Base-by-base conservation (phyloP, 2,888 invertebrate genomes). In the Cistogaster globosa region DNA sequence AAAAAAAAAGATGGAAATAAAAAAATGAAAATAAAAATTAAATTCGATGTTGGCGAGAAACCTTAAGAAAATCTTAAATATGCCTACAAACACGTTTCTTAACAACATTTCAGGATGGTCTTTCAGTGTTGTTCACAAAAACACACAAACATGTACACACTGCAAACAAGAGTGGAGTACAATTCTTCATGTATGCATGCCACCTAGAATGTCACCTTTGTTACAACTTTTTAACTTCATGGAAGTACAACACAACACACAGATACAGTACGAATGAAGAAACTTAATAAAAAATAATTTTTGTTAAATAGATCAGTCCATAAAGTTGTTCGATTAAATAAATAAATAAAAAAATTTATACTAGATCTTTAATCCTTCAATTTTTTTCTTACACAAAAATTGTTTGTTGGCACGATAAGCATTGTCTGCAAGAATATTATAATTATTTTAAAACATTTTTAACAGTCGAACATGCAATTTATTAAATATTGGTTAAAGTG, bases 131-230 rank as follows among this genome's bases (percentile, higher is more conserved):
- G 42, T 38, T 22, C 26, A 75, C 38, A 75, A 16, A 55, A 18
- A 57, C 38, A n/a, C 14, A 18, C 38, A 51, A 1, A 45, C 48
- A 38, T n/a, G 22, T 14, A 7, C 45, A n/a, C 48, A 74, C 80
- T 42, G 53, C 75, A 42, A 62, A 69, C 71, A 62, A 68, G 72
- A 65, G 62, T 77, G 68, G 63, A 78, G 71, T 84, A 80, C 48
- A 77, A 86, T 84, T 78, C 80, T 53, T 83, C 80, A 75, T 83
- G 86, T 82, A 69, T 84, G 75, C 79, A 84, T 81, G 86, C 86
- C 86, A 86, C 86, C 86, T 84, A 86, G 86, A 84, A 86, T 86
- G 86, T 86, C 86, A 86, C 86, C 86, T 86, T 79, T 86, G 84
- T 82, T 86, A 82, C 81, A 84, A 84, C 84, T 84, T 79, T 86